Evolutionary conservation across 2,888 invertebrate species (phyloP).

Genomic region (Rugalucina vietnamica): DNA sequence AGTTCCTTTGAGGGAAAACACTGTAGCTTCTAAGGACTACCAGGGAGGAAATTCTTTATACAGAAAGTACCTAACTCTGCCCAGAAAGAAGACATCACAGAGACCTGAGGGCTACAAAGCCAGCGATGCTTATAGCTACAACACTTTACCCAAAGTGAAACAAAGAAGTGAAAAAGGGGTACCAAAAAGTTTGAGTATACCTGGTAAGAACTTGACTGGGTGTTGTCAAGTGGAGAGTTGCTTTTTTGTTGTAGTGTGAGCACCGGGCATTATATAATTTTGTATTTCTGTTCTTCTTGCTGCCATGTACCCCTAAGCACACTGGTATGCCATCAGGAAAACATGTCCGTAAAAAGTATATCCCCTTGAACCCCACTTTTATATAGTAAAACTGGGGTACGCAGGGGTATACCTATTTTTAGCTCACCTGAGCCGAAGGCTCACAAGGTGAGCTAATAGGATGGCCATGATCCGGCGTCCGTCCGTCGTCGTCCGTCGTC

Average conservation of each 20-base stretch:
- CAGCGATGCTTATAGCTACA: conserved; percentile 20
- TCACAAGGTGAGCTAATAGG: too few relatives aligned
- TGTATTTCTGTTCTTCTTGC: too few relatives aligned
- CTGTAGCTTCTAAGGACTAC: neutral
- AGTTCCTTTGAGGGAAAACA: neutral
- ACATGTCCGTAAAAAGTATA: too few relatives aligned
- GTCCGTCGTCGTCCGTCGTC: too few relatives aligned
- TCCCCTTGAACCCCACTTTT: too few relatives aligned
- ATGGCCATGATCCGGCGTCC: too few relatives aligned
- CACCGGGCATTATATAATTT: too few relatives aligned
- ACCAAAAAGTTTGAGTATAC: neutral
- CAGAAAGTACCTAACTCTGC: conserved; percentile 39
- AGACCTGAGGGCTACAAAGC: conserved; percentile 1
- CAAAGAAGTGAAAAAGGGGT: conserved; percentile 21
- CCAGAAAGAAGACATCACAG: conserved; percentile 15
- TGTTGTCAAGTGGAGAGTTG: neutral
- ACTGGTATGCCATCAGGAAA: too few relatives aligned
- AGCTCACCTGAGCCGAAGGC: too few relatives aligned
- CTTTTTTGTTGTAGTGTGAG: neutral
- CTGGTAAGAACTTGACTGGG: neutral
- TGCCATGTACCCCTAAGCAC: too few relatives aligned
- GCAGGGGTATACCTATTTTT: too few relatives aligned
- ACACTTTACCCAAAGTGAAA: conserved; percentile 36
- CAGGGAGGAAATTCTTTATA: conserved; percentile 10
- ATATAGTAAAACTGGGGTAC: too few relatives aligned